These are phyloP conservation scores for Drosophila elegans DNA, from an alignment of 1,140 invertebrate genomes.

Conservation along the genomic window DNA sequence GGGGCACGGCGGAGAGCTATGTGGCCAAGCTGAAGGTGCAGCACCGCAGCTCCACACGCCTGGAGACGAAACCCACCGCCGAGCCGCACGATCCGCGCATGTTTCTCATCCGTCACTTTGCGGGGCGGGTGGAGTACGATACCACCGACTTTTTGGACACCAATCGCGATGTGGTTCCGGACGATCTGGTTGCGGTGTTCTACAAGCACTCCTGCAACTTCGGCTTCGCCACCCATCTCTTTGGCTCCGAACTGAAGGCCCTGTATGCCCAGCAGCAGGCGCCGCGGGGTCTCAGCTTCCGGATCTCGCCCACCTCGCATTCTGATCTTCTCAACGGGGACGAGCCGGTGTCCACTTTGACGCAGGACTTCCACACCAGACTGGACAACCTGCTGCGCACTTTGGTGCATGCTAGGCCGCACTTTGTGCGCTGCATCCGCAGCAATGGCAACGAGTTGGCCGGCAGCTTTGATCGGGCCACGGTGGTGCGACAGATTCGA, in stretches of 20 bases:
- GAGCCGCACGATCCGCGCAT: constrained; percentile 91
- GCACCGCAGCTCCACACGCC: constrained; percentile 90
- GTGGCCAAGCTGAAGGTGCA: constrained; percentile 94
- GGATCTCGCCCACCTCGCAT: constrained; percentile 95
- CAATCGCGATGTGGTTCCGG: constrained; percentile 95
- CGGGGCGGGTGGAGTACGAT: constrained; percentile 95
- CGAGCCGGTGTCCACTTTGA: constrained; percentile 95
- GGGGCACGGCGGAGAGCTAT: constrained; percentile 94
- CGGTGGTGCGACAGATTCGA: constrained; percentile 92
- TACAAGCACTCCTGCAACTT: constrained; percentile 97
- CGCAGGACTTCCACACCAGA: constrained; percentile 97
- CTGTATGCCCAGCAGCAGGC: constrained; percentile 93
- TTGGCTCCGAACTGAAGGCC: constrained; percentile 95
- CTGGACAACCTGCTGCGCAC: constrained; percentile 96
- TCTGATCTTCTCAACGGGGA: constrained; percentile 94
- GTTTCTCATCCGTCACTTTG: constrained; percentile 97
- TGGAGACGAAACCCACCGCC: constrained; percentile 84
- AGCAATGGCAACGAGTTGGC: constrained; percentile 92
- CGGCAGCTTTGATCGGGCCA: constrained; percentile 91
- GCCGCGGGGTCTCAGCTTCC: constrained; percentile 92
- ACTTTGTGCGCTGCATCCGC: constrained; percentile 96
- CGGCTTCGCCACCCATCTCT: constrained; percentile 97
- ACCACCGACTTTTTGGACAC: constrained; percentile 95
- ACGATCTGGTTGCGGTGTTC: constrained; percentile 96
- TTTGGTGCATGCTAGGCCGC: constrained; percentile 95